Evolutionary conservation across 2,113 vertebrate species (phyloP), one percentile per base, ranked within the genome.

Genomic region (Sturnira hondurensis): DNA sequence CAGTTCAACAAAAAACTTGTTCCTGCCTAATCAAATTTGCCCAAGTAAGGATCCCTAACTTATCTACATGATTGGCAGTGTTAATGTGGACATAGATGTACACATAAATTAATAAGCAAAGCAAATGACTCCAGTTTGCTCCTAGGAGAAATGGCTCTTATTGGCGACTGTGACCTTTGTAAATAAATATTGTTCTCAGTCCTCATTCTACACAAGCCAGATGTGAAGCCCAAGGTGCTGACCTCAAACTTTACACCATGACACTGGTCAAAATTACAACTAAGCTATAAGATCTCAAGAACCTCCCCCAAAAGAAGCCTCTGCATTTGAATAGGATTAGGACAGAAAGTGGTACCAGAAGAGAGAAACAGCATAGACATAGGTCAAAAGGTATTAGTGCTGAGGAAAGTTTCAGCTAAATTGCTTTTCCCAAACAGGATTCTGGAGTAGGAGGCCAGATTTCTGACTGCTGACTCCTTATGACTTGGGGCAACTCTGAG

Each of bases 91-190:
- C 26, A 68, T 20, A 47, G 0, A 17, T 17, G 19, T 36, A 63
- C 26, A 90, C 80, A 54, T 33, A 82, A n/a, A 47, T 96, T 78
- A 93, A 70, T 63, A 85, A 95, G 52, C 15, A 78, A 85, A 95
- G 52, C 15, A 78, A 45, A 7, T 3, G 26, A 86, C 50, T 43
- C 36, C 58, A 81, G 41, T 70, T 89, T 76, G 33, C 71, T 80
- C 22, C 36, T 71, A 68, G 56, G 47, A 67, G 20, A 31, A 63
- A 86, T 36, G 6, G 36, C 45, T 87, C 54, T 74, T 93, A 92
- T 56, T 76, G 20, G 36, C 87, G 84, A 70, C 47, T 26, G 12
- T 74, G 31, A 63, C 24, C 73, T 36, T 92, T 45, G 16, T 58
- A 80, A 92, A 92, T 17, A 80, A 43, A 76, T 36, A 12, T 17